These are phyloP conservation scores for Bursaphelenchus mucronatus DNA, from an alignment of 1,140 invertebrate genomes.

Conservation along the genomic window DNA sequence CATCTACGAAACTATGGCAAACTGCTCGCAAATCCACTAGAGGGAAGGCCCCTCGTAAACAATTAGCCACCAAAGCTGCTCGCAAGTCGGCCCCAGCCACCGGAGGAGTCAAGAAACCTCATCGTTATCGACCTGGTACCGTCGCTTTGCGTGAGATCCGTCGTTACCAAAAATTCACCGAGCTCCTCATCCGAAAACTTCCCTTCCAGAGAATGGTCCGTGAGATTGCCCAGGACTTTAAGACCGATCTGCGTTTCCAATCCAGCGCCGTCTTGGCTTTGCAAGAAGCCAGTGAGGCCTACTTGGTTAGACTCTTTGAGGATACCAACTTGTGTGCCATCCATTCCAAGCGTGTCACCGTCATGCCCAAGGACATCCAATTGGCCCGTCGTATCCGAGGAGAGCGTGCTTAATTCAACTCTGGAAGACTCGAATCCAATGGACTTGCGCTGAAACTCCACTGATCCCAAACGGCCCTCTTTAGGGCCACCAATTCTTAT, in stretches of 20 bases:
- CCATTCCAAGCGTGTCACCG: constrained; percentile 86
- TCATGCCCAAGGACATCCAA: constrained; percentile 74
- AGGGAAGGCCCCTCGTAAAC: constrained; percentile 79
- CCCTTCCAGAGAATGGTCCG: constrained; percentile 65
- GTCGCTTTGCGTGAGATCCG: constrained; percentile 62
- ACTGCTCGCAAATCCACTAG: constrained; percentile 74
- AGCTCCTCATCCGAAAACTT: constrained; percentile 68
- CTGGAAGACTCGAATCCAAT: not conserved
- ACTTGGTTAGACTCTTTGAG: constrained; percentile 80
- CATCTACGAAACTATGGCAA: constrained; percentile 68
- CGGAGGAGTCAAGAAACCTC: constrained; percentile 74
- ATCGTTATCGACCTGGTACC: constrained; percentile 65
- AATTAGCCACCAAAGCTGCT: constrained; percentile 76
- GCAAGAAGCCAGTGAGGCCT: constrained; percentile 85
- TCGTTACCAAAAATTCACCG: constrained; percentile 70
- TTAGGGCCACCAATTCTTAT: too few relatives aligned
- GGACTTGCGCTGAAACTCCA: too few relatives aligned
- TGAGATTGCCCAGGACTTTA: constrained; percentile 78
- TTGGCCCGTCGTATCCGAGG: constrained; percentile 19
- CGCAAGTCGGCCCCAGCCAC: constrained; percentile 73
- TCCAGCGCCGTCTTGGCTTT: constrained; percentile 74
- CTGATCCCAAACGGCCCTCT: too few relatives aligned
- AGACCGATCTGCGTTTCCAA: constrained; percentile 76
- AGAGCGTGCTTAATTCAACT: constrained; percentile 65
- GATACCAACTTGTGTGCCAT: constrained; percentile 89